Conservation (phyloP, 2,113 vertebrate species). For the Panthera leo region DNA sequence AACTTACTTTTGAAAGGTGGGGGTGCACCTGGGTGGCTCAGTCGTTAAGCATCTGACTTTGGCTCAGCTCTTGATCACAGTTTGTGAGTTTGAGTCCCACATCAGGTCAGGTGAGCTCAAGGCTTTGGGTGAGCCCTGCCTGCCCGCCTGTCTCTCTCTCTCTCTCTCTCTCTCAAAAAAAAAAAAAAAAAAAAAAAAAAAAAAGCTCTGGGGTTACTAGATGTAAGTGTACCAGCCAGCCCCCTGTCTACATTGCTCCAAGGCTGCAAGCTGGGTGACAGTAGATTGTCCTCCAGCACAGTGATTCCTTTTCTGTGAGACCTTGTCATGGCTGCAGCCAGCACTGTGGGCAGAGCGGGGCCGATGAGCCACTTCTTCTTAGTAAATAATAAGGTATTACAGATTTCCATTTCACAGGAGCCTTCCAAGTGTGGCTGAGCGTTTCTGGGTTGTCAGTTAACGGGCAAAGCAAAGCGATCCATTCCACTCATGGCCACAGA, state of each 20-base stretch:
- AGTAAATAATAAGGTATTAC: not conserved
- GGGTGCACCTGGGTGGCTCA: too few species aligned
- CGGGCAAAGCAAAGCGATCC: not conserved
- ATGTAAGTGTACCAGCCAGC: rapidly evolving
- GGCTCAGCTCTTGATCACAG: too few species aligned
- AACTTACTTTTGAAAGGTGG: not conserved
- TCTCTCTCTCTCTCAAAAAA: not conserved
- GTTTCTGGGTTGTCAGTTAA: not conserved
- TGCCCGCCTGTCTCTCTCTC: too few species aligned
- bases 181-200: not conserved
- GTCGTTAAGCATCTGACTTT: too few species aligned
- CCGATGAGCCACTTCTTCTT: rapidly evolving
- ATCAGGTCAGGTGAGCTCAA: too few species aligned
- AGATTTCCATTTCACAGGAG: not conserved
- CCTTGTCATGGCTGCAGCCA: not conserved
- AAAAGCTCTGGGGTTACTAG: not conserved
- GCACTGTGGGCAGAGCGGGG: too few species aligned
- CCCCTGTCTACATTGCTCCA: not conserved
- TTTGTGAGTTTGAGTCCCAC: too few species aligned
- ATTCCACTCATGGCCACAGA: too few species aligned
- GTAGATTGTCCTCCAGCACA: not conserved
- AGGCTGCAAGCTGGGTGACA: not conserved
- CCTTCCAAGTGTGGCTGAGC: too few species aligned
- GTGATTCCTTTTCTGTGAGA: not conserved
- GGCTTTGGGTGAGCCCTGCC: too few species aligned